These are phyloP conservation scores for Papilio polyxenes DNA, from an alignment of 1,140 invertebrate genomes.

Conservation along the genomic window DNA sequence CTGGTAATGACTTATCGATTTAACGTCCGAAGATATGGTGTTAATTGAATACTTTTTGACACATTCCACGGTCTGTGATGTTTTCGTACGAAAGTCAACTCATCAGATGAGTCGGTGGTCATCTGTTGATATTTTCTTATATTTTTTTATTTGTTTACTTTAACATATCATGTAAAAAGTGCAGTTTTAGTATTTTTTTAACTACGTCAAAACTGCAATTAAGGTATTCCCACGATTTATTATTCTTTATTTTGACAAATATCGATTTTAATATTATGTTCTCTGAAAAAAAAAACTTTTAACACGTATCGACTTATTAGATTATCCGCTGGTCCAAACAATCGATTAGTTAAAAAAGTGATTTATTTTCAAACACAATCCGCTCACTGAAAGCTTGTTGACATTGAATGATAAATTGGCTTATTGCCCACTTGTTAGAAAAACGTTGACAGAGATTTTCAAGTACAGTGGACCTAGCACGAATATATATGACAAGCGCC, in stretches of 20 bases:
- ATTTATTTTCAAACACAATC: conserved; percentile 15
- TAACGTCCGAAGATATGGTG: not conserved
- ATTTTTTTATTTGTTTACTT: not conserved
- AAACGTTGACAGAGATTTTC: conserved; percentile 23
- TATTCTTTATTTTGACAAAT: too few species aligned
- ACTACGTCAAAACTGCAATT: too few species aligned
- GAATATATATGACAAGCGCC: not conserved
- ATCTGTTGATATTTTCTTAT: not conserved
- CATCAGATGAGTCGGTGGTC: not conserved
- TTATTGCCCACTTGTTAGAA: conserved; percentile 27
- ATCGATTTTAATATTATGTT: too few species aligned
- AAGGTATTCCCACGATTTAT: too few species aligned
- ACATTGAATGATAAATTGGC: conserved; percentile 34
- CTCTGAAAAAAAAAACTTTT: not conserved
- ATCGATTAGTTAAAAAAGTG: conserved; percentile 11
- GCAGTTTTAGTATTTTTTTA: too few species aligned
- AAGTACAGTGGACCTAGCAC: not conserved
- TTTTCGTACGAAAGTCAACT: not conserved
- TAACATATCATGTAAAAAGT: too few species aligned
- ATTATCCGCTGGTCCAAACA: not conserved
- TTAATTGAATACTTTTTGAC: not conserved
- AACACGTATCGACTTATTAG: not conserved
- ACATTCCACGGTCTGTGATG: not conserved
- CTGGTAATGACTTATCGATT: not conserved
- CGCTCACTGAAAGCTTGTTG: conserved; percentile 18